phyloP scores from a whole-genome alignment of 2,113 vertebrate genomes.

The Phainopepla nitens region DNA sequence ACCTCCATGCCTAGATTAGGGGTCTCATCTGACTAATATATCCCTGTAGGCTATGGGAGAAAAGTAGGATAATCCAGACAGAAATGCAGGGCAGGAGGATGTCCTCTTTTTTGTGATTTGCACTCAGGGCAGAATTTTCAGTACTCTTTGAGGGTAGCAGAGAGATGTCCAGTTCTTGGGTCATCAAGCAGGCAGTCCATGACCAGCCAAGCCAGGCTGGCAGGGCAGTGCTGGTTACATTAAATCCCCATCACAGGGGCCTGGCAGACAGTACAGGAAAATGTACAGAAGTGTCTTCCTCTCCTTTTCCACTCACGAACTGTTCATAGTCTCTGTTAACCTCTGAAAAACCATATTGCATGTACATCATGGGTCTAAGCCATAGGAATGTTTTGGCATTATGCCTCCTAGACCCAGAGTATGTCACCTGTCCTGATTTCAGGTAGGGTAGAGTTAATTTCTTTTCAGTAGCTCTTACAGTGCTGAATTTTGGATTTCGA shows the following conservation, averaged over 20 bases:
- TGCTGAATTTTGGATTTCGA: neutral
- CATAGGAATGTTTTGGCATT: neutral
- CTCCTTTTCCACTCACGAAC: neutral
- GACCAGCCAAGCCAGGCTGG: neutral
- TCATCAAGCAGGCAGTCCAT: neutral
- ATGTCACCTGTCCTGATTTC: neutral
- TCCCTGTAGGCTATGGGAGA: neutral
- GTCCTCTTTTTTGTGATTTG: neutral
- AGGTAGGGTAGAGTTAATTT: neutral
- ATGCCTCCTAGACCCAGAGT: neutral
- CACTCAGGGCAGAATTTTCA: neutral
- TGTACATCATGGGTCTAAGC: neutral
- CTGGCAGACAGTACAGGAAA: neutral
- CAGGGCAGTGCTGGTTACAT: neutral
- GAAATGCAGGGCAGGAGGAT: neutral
- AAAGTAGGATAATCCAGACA: neutral
- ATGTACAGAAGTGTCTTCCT: neutral
- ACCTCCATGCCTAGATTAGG: rapidly evolving
- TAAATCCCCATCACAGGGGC: neutral
- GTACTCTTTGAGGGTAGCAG: neutral
- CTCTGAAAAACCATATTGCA: neutral
- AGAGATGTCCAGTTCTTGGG: neutral
- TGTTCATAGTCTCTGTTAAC: neutral
- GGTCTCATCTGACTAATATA: neutral
- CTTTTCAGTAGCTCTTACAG: neutral